These are phyloP conservation scores for Popillia japonica DNA, from an alignment of 1,140 invertebrate genomes.

Conservation along the genomic window DNA sequence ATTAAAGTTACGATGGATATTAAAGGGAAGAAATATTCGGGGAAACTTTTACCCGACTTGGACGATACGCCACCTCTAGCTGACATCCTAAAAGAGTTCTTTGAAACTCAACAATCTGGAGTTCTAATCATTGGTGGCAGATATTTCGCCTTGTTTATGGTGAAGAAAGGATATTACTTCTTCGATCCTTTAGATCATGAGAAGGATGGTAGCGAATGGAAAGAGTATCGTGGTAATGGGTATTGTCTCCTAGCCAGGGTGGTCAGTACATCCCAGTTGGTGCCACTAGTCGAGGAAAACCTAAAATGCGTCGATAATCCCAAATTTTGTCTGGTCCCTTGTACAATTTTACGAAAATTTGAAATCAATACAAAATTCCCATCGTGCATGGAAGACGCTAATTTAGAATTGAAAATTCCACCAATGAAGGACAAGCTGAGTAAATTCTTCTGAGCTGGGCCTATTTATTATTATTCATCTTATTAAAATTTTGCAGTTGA, in stretches of 20 bases:
- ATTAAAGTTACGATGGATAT: conserved; percentile 40
- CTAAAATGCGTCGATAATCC: conserved; percentile 36
- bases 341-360: conserved; percentile 44
- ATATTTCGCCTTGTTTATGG: conserved; percentile 14
- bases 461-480: too few species aligned
- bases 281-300: conserved; percentile 39
- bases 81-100: conserved; percentile 31
- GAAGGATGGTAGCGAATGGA: conserved; percentile 48
- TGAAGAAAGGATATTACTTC: conserved; percentile 49
- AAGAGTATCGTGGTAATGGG: conserved; percentile 46
- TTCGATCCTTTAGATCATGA: conserved; percentile 57
- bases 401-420: conserved; percentile 41
- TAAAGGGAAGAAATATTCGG: not conserved
- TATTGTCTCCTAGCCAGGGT: conserved; percentile 47
- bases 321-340: conserved; percentile 27
- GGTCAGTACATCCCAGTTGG: conserved; percentile 38
- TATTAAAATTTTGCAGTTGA: not conserved
- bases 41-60: not conserved
- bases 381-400: conserved; percentile 41
- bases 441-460: too few species aligned
- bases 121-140: not conserved
- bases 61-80: not conserved
- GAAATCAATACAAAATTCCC: conserved; percentile 47
- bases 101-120: not conserved
- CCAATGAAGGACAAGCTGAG: conserved; percentile 32